Percentiles rank a stretch among this genome's conserved stretches.
These are phyloP conservation scores for Schmidtea mediterranea DNA, from an alignment of 1,140 invertebrate genomes.

Conservation along the genomic window DNA sequence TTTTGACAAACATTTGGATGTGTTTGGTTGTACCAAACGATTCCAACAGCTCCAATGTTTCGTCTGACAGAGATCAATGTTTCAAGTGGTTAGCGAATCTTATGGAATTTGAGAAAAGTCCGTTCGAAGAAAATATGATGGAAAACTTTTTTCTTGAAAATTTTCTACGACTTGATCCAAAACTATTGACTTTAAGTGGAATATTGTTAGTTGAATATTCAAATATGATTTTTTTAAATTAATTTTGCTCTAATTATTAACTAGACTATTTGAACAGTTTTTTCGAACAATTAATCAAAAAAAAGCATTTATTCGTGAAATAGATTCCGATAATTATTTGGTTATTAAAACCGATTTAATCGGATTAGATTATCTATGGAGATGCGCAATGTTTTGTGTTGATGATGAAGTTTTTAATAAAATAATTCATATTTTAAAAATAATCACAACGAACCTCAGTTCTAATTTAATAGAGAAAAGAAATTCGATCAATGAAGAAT, in stretches of 20 bases:
- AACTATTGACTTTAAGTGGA: neutral
- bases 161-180: neutral
- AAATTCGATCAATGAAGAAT: constrained; percentile 58
- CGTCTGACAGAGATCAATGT: constrained; percentile 69
- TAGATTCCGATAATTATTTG: no score
- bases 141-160: neutral
- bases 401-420: constrained; percentile 59
- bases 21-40: constrained; percentile 72
- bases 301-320: no score
- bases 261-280: neutral
- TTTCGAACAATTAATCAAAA: no score
- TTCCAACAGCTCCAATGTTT: constrained; percentile 28
- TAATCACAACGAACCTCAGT: constrained; percentile 71
- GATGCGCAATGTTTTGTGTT: constrained; percentile 39
- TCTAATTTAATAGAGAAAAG: constrained; percentile 46
- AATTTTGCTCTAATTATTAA: neutral
- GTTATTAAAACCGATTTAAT: constrained; percentile 41
- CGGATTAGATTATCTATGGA: constrained; percentile 81
- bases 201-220: neutral
- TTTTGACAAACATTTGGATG: constrained; percentile 87
- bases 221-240: neutral
- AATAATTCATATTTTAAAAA: constrained; percentile 63
- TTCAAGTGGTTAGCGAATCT: constrained; percentile 76
- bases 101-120: neutral
- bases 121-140: no score